phyloP scores from a whole-genome alignment of 2,113 vertebrate genomes.

The Protobothrops mucrosquamatus region DNA sequence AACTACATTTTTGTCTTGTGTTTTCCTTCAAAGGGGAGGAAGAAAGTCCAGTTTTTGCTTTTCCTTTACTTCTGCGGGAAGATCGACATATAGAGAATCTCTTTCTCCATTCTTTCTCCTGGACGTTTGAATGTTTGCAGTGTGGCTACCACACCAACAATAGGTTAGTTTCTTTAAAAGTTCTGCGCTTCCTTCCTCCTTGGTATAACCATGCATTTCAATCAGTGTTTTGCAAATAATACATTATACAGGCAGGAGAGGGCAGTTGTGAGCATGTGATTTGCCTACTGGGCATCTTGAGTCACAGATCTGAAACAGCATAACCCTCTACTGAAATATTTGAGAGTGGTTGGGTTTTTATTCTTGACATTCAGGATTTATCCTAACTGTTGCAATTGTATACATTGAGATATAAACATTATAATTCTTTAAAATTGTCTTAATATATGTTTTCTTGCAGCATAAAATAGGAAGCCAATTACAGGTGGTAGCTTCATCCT shows the following conservation, averaged over 20 bases:
- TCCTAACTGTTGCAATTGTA: not conserved
- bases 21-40: constrained; percentile 70
- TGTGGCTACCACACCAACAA: constrained; percentile 76
- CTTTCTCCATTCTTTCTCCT: constrained; percentile 78
- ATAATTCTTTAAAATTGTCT: not conserved
- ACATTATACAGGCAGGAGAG: not conserved
- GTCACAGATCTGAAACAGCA: not conserved
- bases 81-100: constrained; percentile 75
- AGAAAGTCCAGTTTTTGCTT: constrained; percentile 86
- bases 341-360: not conserved
- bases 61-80: constrained; percentile 77
- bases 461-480: not conserved
- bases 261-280: not conserved
- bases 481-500: not conserved
- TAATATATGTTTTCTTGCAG: not conserved
- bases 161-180: constrained; percentile 68
- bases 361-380: not conserved
- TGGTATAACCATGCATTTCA: not conserved
- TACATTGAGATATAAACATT: not conserved
- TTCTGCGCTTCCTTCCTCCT: not conserved
- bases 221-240: not conserved
- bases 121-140: constrained; percentile 79
- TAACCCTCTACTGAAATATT: not conserved
- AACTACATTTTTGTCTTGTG: constrained; percentile 10
- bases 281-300: not conserved